Base-by-base conservation (phyloP, 2,888 invertebrate species). In the Furcula furcula region DNA sequence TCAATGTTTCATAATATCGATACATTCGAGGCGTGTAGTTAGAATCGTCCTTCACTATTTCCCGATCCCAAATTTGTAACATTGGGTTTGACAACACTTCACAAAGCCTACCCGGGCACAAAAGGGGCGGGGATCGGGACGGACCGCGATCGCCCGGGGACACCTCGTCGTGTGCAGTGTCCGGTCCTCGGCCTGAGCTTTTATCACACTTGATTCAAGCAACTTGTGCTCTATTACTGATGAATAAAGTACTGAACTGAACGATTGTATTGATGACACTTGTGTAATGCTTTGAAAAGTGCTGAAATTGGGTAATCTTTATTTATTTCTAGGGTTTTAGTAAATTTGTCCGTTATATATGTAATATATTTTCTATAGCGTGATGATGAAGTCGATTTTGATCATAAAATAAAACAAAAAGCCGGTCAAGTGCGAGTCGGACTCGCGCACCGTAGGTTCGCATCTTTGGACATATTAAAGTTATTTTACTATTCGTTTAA, bases 61-160 rank as follows among this genome's bases (percentile, higher is more conserved):
- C 23, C 12, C 12, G 12, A 7, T 26, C 26, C 26, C 23, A 23
- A 26, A 26, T 12, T 12, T 26, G 26, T 26, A 26, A 26, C 26
- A 7, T n/a, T 14, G 14, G 26, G n/a, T n/a, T 12, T 26, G 14
- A 26, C 26, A 25, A 26, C 26, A 26, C 14, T 26, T 23, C 12
- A 12, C 7, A 6, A 3, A n/a, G 26, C 9, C 21, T 10, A 16
- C 9, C 21, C 12, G 26, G 26, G 14, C 26, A 12, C 9, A 14
- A 13, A 14, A 14, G 9, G 14, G 26, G 13, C 13, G 26, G 26
- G 14, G 4, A 9, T 14, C 14, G 14, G 14, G 6, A 0, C 26
- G 7, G n/a, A 9, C 14, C 9, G 26, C n/a, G 7, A 5, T 13
- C 25, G n/a, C 4, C 14, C 14, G 14, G 4, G 14, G 14, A 12